Evolutionary conservation across 2,797 vertebrate genomes (phyloP).

Genomic region (Mastacembelus armatus): DNA sequence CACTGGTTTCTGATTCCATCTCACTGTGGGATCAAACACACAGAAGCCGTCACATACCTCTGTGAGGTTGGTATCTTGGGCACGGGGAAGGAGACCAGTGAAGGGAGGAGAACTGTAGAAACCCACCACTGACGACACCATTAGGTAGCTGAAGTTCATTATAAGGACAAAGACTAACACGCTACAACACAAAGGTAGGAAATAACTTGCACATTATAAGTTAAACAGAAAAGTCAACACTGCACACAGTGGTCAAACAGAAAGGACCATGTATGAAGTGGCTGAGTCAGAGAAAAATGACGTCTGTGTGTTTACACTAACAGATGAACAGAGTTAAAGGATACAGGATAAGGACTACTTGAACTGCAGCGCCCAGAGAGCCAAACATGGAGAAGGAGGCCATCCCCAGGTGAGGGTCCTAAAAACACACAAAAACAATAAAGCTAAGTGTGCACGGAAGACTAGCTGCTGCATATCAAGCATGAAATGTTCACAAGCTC

Average conservation of each 20-base stretch:
- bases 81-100: slow-evolving; percentile 87
- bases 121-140: slow-evolving; percentile 95
- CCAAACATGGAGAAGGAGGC: slow-evolving; percentile 97
- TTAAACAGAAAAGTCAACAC: slow-evolving; percentile 11
- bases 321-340: slow-evolving; percentile 80
- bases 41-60: slow-evolving; percentile 82
- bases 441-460: background rate
- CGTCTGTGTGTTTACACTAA: too few species aligned
- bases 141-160: slow-evolving; percentile 87
- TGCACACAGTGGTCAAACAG: slow-evolving; percentile 15
- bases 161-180: slow-evolving; percentile 58
- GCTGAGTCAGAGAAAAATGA: slow-evolving; percentile 10
- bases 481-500: background rate
- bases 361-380: slow-evolving; percentile 93
- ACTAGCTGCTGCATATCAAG: background rate
- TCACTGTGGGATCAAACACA: background rate
- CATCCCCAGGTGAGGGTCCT: slow-evolving; percentile 92
- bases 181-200: background rate
- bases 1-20: background rate
- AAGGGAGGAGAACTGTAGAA: slow-evolving; percentile 97
- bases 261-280: background rate
- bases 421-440: slow-evolving; percentile 22
- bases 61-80: slow-evolving; percentile 92
- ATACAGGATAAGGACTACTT: slow-evolving; percentile 98
- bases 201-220: background rate